phyloP scores from a whole-genome alignment of 2,888 invertebrate species.

The Archips crataeganus region DNA sequence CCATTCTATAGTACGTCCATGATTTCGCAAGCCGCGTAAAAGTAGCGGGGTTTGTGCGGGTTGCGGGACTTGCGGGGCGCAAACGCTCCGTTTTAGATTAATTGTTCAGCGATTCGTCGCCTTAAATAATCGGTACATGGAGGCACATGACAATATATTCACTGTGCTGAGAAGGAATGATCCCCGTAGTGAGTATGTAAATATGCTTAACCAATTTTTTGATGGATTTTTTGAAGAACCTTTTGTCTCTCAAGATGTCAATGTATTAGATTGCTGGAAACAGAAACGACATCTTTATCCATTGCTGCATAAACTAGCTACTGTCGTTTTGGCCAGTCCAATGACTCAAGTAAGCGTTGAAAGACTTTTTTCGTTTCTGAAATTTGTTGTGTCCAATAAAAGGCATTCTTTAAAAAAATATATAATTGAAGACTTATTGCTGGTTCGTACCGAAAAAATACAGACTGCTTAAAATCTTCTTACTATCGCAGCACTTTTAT shows the following conservation, averaged over 20 bases:
- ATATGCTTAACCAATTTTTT: background rate
- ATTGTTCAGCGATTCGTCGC: no score
- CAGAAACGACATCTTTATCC: constrained; percentile 13
- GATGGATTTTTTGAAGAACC: background rate
- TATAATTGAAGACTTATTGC: background rate
- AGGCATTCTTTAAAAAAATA: no score
- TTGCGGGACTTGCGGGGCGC: no score
- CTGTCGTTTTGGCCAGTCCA: constrained; percentile 26
- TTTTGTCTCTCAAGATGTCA: constrained; percentile 5
- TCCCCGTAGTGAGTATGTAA: constrained; percentile 1
- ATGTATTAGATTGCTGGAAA: no score
- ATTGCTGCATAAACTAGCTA: constrained; percentile 19
- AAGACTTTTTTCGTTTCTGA: constrained; percentile 28
- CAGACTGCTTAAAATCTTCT: no score
- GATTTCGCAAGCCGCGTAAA: no score
- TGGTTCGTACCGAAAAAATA: no score
- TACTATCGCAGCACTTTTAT: no score
- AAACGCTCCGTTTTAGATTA: no score
- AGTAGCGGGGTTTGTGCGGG: no score
- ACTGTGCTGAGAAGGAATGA: constrained; percentile 4
- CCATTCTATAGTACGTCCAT: no score
- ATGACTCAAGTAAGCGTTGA: constrained; percentile 27
- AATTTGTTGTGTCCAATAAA: background rate
- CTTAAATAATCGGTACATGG: background rate
- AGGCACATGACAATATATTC: background rate